Conservation (phyloP, 2,113 vertebrate species). For the Syrmaticus mikado region DNA sequence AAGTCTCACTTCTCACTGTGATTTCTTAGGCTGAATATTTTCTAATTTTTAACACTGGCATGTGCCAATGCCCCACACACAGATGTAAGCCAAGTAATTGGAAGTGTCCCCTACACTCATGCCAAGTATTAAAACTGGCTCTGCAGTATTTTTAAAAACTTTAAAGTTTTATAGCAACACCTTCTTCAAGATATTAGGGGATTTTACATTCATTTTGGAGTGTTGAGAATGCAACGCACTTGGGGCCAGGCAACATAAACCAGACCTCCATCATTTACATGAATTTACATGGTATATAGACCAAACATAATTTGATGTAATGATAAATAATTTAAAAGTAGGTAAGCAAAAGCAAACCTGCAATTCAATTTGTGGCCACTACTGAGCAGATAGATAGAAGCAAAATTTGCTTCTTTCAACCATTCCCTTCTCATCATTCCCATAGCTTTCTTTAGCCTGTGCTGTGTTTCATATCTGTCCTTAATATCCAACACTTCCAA, state of each 20-base stretch:
- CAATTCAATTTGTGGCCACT: background rate
- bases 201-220: background rate
- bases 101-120: accelerated
- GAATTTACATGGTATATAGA: background rate
- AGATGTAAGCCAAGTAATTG: background rate
- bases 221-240: background rate
- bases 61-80: background rate
- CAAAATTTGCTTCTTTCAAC: background rate
- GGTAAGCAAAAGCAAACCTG: background rate
- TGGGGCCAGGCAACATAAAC: background rate
- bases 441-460: background rate
- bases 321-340: background rate
- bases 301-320: background rate
- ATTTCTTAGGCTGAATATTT: background rate
- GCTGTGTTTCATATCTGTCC: constrained; percentile 2
- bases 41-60: background rate
- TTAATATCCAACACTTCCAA: constrained; percentile 15
- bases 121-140: background rate
- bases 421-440: background rate
- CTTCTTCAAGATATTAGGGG: background rate
- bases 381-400: background rate
- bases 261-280: background rate
- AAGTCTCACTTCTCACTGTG: background rate
- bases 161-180: background rate
- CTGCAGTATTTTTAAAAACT: background rate